Evolutionary conservation across 2,888 invertebrate species (phyloP), one percentile per base, ranked within the genome.

Genomic region (Leucania comma): DNA sequence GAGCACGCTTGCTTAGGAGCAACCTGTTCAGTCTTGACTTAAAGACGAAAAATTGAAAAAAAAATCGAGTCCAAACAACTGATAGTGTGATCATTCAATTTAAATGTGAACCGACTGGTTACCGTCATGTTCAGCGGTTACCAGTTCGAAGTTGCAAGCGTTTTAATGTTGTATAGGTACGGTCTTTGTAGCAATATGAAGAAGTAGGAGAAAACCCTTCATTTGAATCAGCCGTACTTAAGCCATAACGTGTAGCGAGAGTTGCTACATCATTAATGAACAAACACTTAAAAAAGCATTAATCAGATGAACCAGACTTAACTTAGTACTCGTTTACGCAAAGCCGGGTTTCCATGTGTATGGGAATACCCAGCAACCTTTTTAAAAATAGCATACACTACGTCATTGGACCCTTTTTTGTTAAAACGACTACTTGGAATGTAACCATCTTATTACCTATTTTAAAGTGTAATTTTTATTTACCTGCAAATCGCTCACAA

Each of bases 401-500:
- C 14, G 38, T 26, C 20, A 9, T 22, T 22, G 29, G 46, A 60
- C 56, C 50, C 22, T 57, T 51, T 46, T 50, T 3, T 3, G 22
- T 38, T 14, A n/a, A 35, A 60, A 35, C 9, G 3, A 20, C n/a
- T 5, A 2, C 29, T 48, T 54, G 46, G 17, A 46, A 12, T 22
- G 12, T 42, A 42, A 42, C 0, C 6, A 17, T 20, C 17, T 42
- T 17, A 12, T 5, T 38, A 38, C 10, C 10, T 50, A 48, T 20
- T 51, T 51, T 22, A 50, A 0, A 22, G 6, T 24, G 3, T 56
- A 20, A 12, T 35, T 32, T 35, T 35, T 12, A n/a, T 22, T 86
- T 86, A 96, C 96, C 86, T 90, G 83, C 50, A 96, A 87, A 58
- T 92, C 89, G 24, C 83, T 77, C 56, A 93, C 81, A 77, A 92